phyloP scores from a whole-genome alignment of 1,140 invertebrate species.

The Drosophila bocqueti region DNA sequence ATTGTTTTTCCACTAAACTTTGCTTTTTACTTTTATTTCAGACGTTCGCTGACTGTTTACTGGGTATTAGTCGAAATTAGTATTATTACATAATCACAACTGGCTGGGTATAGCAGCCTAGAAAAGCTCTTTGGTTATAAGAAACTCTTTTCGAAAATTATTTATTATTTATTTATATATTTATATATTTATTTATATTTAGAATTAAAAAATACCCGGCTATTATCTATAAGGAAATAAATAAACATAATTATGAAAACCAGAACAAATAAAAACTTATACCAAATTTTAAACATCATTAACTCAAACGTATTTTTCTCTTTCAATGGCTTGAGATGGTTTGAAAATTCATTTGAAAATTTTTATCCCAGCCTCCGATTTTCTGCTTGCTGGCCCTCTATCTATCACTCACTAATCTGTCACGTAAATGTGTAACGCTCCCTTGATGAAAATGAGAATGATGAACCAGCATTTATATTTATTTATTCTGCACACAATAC shows the following conservation, averaged over 20 bases:
- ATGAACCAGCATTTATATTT: slow-evolving; percentile 72
- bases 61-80: neutral
- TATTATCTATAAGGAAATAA: neutral
- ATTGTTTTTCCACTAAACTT: neutral
- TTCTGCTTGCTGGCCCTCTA: slow-evolving; percentile 3
- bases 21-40: slow-evolving; percentile 22
- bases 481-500: slow-evolving; percentile 71
- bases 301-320: no score
- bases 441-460: slow-evolving; percentile 75
- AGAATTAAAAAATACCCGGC: neutral
- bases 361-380: slow-evolving; percentile 29
- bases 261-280: neutral
- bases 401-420: slow-evolving; percentile 67
- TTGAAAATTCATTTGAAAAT: slow-evolving; percentile 68
- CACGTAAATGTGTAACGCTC: slow-evolving; percentile 75
- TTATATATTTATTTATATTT: no score
- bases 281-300: neutral
- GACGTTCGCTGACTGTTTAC: slow-evolving; percentile 48
- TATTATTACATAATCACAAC: no score
- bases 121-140: neutral
- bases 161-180: no score
- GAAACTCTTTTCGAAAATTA: neutral
- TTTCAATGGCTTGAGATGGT: neutral
- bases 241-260: neutral
- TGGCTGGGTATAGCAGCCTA: no score